Evolutionary conservation across 2,113 vertebrate species (phyloP).

Genomic region (cat (Felis catus)): F.catus_Fca126_mat1.0 CM031412.1:232668001-232668500

Average conservation of each 20-base stretch:
- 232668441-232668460: neutral
- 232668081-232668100: neutral
- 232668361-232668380: neutral
- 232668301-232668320: neutral
- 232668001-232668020: neutral
- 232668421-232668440: neutral
- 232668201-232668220: neutral
- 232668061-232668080: neutral
- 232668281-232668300: neutral
- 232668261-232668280: neutral
- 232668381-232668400: neutral
- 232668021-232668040: neutral
- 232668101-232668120: neutral
- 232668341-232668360: neutral
- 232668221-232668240: neutral
- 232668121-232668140: neutral
- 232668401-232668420: neutral
- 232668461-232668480: neutral
- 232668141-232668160: neutral
- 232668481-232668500: neutral
- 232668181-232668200: slow-evolving; percentile 25
- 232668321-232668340: neutral
- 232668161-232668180: neutral
- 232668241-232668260: neutral
- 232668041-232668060: neutral